phyloP scores from a whole-genome alignment of 2,888 invertebrate species.

The Tridacna crocea region DNA sequence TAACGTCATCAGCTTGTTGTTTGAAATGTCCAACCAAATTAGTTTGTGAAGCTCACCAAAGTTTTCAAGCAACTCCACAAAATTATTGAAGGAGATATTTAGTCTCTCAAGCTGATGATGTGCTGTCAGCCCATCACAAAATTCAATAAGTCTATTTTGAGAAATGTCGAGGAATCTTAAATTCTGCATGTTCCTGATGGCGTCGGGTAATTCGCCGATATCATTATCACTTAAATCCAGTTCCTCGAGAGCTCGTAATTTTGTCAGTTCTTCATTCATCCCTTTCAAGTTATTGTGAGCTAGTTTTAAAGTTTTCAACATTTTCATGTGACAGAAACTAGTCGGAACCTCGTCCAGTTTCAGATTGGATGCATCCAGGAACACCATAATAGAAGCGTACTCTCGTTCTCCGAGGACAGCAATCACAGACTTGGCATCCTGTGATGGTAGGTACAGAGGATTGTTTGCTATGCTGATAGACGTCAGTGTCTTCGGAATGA shows the following conservation, averaged over 20 bases:
- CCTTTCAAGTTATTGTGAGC: conserved; percentile 74
- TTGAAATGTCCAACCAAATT: conserved; percentile 75
- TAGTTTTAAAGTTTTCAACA: conserved; percentile 73
- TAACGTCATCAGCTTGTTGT: conserved; percentile 77
- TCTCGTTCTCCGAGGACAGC: conserved; percentile 72
- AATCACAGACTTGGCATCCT: conserved; percentile 71
- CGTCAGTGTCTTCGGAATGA: conserved; percentile 74
- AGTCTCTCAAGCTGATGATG: conserved; percentile 74
- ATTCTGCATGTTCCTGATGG: conserved; percentile 72
- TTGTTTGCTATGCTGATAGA: conserved; percentile 75
- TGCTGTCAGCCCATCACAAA: conserved; percentile 83
- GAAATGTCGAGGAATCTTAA: conserved; percentile 88
- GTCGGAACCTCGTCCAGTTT: conserved; percentile 75
- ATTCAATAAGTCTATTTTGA: conserved; percentile 83
- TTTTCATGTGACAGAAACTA: conserved; percentile 72
- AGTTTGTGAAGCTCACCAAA: conserved; percentile 80
- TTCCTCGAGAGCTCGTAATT: conserved; percentile 71
- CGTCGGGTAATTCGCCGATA: conserved; percentile 62
- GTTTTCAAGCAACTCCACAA: conserved; percentile 77
- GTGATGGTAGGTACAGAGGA: conserved; percentile 72
- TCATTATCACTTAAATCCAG: conserved; percentile 78
- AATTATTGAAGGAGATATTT: conserved; percentile 79
- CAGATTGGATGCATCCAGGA: conserved; percentile 75
- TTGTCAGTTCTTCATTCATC: conserved; percentile 75
- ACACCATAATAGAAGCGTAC: conserved; percentile 73